A percentile compares a stretch with the other conserved stretches of the same genome.
Conservation (phyloP, 2,797 vertebrate genomes). For the Paguma larvata region DNA sequence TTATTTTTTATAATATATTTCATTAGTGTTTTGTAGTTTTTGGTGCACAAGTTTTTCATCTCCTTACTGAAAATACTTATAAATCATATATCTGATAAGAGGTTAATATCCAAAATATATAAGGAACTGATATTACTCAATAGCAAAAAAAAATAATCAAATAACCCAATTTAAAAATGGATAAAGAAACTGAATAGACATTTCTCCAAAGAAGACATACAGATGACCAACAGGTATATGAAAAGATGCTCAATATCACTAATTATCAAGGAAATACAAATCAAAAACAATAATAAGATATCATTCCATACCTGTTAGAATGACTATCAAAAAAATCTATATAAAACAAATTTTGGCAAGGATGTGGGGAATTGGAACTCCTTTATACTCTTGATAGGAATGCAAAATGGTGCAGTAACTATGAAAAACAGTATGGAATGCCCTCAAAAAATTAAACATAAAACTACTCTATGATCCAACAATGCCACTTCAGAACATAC, state of each 20-base stretch:
- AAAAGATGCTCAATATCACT: neutral
- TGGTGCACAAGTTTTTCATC: neutral
- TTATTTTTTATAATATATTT: neutral
- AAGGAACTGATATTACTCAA: neutral
- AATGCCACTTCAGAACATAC: neutral
- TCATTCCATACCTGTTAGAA: neutral
- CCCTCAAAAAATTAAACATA: neutral
- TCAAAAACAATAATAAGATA: neutral
- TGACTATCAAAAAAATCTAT: neutral
- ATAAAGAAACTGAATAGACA: neutral
- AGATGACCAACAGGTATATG: neutral
- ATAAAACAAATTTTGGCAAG: neutral
- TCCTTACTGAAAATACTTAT: neutral
- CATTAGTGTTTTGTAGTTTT: neutral
- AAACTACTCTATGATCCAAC: neutral
- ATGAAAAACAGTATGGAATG: neutral
- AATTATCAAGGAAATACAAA: neutral
- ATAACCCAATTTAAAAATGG: neutral
- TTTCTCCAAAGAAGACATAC: neutral
- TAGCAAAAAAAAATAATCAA: neutral
- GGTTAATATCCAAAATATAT: neutral
- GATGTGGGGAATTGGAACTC: neutral
- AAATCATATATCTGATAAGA: neutral
- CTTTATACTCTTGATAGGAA: neutral
- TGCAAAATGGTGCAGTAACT: neutral